phyloP scores from a whole-genome alignment of 2,797 vertebrate species.

The Smutsia gigantea region DNA sequence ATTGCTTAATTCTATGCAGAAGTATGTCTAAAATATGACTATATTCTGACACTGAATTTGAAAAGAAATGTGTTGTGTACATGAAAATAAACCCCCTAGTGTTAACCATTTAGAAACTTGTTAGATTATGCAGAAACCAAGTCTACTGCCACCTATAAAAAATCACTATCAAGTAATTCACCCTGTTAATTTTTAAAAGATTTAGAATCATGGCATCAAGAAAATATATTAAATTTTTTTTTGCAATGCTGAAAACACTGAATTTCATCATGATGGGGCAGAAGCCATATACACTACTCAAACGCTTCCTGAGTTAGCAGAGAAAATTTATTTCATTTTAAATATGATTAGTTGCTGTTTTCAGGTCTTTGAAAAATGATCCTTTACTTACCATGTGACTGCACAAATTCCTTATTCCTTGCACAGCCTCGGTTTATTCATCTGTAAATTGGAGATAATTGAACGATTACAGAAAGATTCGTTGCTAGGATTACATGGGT shows the following conservation, averaged over 20 bases:
- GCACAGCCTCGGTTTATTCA: not conserved
- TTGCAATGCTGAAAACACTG: not conserved
- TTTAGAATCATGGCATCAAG: not conserved
- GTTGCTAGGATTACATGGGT: not conserved
- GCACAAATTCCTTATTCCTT: not conserved
- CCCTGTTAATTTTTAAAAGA: constrained; percentile 10
- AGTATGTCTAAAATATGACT: constrained; percentile 44
- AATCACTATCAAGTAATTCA: constrained; percentile 27
- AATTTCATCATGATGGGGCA: not conserved
- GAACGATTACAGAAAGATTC: not conserved
- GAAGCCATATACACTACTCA: not conserved
- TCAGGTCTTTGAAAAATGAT: not conserved
- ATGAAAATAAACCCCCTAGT: not conserved
- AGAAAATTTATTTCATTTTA: not conserved
- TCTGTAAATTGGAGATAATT: not conserved
- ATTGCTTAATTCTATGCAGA: constrained; percentile 56
- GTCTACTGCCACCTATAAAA: constrained; percentile 1
- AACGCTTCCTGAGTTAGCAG: constrained; percentile 1
- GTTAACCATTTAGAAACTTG: not conserved
- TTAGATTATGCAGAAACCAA: constrained; percentile 37
- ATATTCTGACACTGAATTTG: constrained; percentile 39
- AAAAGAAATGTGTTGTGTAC: constrained; percentile 51
- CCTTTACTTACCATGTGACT: not conserved
- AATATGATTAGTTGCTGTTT: not conserved
- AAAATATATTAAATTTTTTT: not conserved